A percentile compares a stretch with the other conserved stretches of the same genome.
These are phyloP conservation scores for Rhabdornis inornatus DNA, from an alignment of 2,113 vertebrate genomes.

Conservation along the genomic window DNA sequence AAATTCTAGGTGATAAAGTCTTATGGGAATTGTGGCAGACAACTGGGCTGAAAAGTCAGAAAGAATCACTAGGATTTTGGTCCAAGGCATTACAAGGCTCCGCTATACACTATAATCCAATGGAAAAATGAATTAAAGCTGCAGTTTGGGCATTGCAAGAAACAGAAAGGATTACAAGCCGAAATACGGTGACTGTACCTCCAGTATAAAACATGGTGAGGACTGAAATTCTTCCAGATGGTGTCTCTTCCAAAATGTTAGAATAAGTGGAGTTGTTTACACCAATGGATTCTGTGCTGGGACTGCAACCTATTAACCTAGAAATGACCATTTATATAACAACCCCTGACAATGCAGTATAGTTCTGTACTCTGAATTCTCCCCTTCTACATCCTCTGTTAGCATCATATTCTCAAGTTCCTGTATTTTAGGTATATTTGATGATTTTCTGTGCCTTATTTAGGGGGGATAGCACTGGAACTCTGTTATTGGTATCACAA, in stretches of 20 bases:
- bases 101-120: neutral
- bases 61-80: neutral
- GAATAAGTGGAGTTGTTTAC: neutral
- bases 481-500: neutral
- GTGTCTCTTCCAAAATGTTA: neutral
- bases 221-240: neutral
- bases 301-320: neutral
- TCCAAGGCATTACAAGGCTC: neutral
- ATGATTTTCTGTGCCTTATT: neutral
- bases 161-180: neutral
- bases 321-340: neutral
- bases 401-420: neutral
- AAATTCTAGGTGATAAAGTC: neutral
- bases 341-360: neutral
- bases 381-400: neutral
- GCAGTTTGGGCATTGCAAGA: neutral
- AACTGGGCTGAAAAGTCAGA: neutral
- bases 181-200: neutral
- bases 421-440: neutral
- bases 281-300: neutral
- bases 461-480: neutral
- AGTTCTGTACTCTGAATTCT: neutral
- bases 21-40: neutral
- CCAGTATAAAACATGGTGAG: neutral
- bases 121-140: neutral